phyloP scores from a whole-genome alignment of 2,113 vertebrate species.

The Oreocharis arfaki region DNA sequence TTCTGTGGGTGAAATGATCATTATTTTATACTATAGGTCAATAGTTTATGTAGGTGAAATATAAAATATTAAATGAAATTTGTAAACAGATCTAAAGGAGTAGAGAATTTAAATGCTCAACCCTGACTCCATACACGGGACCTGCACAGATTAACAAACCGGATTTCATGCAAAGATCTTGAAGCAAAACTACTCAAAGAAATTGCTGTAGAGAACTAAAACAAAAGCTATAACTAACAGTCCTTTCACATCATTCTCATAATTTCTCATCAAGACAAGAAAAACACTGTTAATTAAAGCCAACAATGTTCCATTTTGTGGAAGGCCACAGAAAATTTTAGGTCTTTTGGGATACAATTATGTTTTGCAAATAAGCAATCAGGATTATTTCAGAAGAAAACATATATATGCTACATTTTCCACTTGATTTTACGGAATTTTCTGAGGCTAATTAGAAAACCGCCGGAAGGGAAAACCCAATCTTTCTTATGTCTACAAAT shows the following conservation, averaged over 20 bases:
- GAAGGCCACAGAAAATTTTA: neutral
- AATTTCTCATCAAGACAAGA: neutral
- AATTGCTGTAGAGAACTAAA: neutral
- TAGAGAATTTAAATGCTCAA: neutral
- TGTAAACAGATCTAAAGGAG: neutral
- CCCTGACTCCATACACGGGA: neutral
- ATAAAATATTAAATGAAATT: neutral
- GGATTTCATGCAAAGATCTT: neutral
- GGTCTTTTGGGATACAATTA: neutral
- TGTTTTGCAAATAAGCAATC: neutral
- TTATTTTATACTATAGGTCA: neutral
- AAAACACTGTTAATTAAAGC: neutral
- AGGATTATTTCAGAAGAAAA: neutral
- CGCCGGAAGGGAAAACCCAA: neutral
- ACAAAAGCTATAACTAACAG: neutral
- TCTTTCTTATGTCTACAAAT: neutral
- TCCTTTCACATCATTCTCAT: neutral
- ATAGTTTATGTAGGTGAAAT: neutral
- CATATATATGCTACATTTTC: neutral
- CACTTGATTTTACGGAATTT: neutral
- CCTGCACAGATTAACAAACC: neutral
- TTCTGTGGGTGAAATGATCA: neutral
- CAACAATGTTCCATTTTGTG: neutral
- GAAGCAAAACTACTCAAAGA: neutral
- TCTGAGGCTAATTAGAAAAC: neutral